Evolutionary conservation across 1,140 invertebrate genomes (phyloP).

Genomic region (Diorhabda elongata): DNA sequence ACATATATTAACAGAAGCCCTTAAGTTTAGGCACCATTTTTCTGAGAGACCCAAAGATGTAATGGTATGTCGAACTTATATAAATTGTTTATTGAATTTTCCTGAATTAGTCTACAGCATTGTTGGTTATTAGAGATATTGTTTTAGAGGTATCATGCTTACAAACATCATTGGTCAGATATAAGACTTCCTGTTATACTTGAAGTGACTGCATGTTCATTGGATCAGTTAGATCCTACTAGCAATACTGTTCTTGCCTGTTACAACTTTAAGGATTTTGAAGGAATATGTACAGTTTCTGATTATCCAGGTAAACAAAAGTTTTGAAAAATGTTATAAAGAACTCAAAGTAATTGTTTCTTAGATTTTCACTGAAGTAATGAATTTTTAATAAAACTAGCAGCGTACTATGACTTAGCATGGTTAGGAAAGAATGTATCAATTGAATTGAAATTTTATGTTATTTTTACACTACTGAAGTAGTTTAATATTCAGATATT

Average conservation of each 20-base stretch:
- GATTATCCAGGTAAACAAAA: slow-evolving; percentile 46
- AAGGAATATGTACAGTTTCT: slow-evolving; percentile 65
- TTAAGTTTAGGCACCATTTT: slow-evolving; percentile 75
- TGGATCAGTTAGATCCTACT: slow-evolving; percentile 86
- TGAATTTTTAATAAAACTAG: no score
- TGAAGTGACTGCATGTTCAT: slow-evolving; percentile 82
- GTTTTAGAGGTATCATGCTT: slow-evolving; percentile 80
- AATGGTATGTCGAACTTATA: slow-evolving; percentile 53
- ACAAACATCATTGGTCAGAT: slow-evolving; percentile 95
- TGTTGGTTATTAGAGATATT: not conserved
- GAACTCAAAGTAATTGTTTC: no score
- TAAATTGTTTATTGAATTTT: not conserved
- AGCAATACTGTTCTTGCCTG: slow-evolving; percentile 75
- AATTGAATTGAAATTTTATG: no score
- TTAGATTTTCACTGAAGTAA: no score
- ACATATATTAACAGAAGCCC: slow-evolving; percentile 86
- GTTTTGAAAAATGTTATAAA: no score
- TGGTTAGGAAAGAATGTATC: no score
- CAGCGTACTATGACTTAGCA: no score
- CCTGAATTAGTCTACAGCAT: not conserved
- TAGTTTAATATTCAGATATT: no score
- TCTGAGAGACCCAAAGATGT: slow-evolving; percentile 73
- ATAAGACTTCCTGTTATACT: slow-evolving; percentile 80
- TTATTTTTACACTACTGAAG: no score
- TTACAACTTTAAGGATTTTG: slow-evolving; percentile 92